Conservation (phyloP, 1,140 invertebrate genomes). For the Chelonus insularis region DNA sequence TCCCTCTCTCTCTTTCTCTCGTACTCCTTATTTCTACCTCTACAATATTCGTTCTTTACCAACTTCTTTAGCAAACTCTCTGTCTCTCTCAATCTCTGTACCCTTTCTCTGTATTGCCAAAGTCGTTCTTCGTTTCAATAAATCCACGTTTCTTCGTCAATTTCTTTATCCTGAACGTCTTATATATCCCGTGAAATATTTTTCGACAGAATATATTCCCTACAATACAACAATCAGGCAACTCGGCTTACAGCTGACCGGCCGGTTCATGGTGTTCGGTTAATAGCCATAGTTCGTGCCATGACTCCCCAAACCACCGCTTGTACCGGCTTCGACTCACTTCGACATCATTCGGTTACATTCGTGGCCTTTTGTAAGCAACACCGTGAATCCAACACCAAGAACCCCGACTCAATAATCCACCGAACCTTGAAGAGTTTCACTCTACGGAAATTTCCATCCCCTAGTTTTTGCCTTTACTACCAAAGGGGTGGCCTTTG, state of each 20-base stretch:
- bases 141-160: background rate
- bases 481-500: background rate
- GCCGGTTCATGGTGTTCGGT: slow-evolving; percentile 56
- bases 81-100: slow-evolving; percentile 3
- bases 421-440: background rate
- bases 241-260: slow-evolving; percentile 56
- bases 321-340: background rate
- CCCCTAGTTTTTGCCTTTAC: background rate
- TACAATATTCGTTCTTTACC: background rate
- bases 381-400: background rate
- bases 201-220: no score
- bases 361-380: slow-evolving; percentile 25
- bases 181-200: no score
- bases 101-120: slow-evolving; percentile 3
- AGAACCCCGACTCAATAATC: background rate
- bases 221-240: slow-evolving; percentile 37
- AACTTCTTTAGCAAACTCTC: background rate
- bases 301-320: slow-evolving; percentile 9
- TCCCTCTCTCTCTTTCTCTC: background rate
- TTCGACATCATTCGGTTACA: slow-evolving; percentile 4
- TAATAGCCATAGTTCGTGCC: slow-evolving; percentile 54
- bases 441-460: background rate
- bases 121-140: background rate
- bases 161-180: background rate
- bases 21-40: background rate